Conservation (phyloP, 2,113 vertebrate species). For the Mesitornis unicolor region DNA sequence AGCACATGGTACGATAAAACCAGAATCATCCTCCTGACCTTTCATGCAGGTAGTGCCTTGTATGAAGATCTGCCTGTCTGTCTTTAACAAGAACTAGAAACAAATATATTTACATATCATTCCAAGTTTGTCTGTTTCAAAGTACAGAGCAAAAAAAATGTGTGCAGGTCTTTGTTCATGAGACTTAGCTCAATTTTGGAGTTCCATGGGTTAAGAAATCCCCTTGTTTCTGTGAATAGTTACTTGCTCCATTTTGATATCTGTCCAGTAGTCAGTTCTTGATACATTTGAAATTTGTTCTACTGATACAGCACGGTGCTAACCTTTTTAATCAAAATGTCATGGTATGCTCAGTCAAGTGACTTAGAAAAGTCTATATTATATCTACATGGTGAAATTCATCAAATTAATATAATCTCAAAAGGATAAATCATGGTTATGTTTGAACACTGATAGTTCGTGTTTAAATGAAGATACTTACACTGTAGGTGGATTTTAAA, state of each 20-base stretch:
- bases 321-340: constrained; percentile 25
- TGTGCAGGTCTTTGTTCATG: background rate
- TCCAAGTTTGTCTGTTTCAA: background rate
- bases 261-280: background rate
- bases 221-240: background rate
- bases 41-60: background rate
- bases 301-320: background rate
- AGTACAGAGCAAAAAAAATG: background rate
- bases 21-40: background rate
- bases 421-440: background rate
- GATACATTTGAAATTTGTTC: background rate
- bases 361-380: background rate
- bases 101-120: background rate
- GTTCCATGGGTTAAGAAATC: background rate
- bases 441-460: background rate
- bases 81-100: background rate
- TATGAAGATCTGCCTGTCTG: background rate
- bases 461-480: background rate
- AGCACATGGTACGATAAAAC: background rate
- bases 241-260: background rate
- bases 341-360: background rate
- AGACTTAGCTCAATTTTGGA: background rate
- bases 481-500: background rate
- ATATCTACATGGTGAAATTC: background rate
- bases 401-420: background rate